Evolutionary conservation across 2,113 vertebrate genomes (phyloP).

Genomic region (Aegotheles bennettii): DNA sequence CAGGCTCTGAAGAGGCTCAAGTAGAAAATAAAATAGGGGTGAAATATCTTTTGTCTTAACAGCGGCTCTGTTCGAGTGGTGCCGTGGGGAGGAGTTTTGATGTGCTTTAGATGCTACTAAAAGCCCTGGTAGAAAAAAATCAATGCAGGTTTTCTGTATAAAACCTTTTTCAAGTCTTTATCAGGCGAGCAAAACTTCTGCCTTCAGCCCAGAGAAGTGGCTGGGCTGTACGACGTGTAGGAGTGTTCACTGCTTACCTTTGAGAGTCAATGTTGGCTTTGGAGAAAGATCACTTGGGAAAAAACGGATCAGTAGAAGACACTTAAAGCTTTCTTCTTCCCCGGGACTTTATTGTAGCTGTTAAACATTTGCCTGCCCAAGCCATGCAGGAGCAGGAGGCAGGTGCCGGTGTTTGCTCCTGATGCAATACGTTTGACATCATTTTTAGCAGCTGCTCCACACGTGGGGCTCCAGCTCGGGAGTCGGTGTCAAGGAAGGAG

Average conservation of each 20-base stretch:
- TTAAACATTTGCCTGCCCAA: not conserved
- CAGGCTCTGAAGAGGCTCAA: not conserved
- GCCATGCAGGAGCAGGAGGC: not conserved
- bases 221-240: accelerated
- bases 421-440: accelerated
- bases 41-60: not conserved
- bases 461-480: accelerated
- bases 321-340: not conserved
- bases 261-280: not conserved
- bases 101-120: not conserved
- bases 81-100: not conserved
- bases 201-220: not conserved
- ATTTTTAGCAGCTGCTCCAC: not conserved
- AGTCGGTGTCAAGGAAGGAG: accelerated
- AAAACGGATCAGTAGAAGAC: not conserved
- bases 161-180: not conserved
- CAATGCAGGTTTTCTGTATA: not conserved
- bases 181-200: not conserved
- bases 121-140: not conserved
- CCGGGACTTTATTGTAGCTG: not conserved
- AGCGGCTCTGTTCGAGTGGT: not conserved
- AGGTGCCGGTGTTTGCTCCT: accelerated
- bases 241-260: not conserved
- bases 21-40: not conserved
- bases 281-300: not conserved